Percentiles rank a stretch among this genome's conserved stretches.
Evolutionary conservation across 2,888 invertebrate species (phyloP).

Genomic region (Chymomyza amoena): DNA sequence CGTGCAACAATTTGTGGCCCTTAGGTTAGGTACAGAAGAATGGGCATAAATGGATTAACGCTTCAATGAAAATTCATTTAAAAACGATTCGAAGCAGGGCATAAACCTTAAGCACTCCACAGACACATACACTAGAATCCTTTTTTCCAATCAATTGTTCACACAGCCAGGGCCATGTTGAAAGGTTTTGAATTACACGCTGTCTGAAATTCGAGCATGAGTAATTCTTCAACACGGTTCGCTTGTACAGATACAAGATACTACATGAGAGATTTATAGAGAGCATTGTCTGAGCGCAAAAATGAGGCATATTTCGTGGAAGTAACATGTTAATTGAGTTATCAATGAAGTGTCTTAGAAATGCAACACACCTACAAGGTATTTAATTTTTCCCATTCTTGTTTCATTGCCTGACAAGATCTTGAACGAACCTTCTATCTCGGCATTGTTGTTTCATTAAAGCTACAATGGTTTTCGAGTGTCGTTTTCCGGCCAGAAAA

Average conservation of each 20-base stretch:
- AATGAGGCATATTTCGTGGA: constrained; percentile 64
- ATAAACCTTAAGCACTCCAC: neutral
- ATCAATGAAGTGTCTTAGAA: constrained; percentile 39
- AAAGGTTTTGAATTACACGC: constrained; percentile 55
- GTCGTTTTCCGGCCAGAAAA: constrained; percentile 47
- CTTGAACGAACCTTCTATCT: neutral
- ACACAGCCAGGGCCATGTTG: constrained; percentile 29
- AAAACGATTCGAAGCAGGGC: constrained; percentile 34
- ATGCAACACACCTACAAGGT: constrained; percentile 42
- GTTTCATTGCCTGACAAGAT: constrained; percentile 25
- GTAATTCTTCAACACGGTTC: constrained; percentile 56
- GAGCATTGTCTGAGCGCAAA: constrained; percentile 48
- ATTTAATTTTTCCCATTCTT: constrained; percentile 22
- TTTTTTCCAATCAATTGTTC: constrained; percentile 69
- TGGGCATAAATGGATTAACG: constrained; percentile 68
- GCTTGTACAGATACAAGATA: constrained; percentile 37
- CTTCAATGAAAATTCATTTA: constrained; percentile 68
- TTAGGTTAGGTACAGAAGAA: constrained; percentile 25
- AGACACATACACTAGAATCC: constrained; percentile 35
- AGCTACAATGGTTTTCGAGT: constrained; percentile 44
- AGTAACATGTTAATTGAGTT: constrained; percentile 68
- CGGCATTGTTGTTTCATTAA: constrained; percentile 30
- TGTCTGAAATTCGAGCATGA: constrained; percentile 62
- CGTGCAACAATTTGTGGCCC: constrained; percentile 58
- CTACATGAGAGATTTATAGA: constrained; percentile 19